Evolutionary conservation across 2,888 invertebrate species (phyloP).

Genomic region (Epinotia nisella): DNA sequence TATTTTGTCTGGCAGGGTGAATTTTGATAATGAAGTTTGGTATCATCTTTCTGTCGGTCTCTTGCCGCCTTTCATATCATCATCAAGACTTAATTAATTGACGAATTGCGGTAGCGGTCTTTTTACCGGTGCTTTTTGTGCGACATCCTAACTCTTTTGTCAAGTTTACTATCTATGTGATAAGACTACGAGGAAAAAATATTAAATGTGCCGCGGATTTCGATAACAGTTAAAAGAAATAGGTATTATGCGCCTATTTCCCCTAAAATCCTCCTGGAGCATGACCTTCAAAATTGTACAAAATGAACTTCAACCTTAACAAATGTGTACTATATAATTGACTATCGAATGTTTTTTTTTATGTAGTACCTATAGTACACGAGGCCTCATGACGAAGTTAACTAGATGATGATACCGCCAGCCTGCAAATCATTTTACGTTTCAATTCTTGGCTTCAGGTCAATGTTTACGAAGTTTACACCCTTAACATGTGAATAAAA

Average conservation of each 20-base stretch:
- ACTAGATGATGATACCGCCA: background rate
- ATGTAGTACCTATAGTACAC: too few relatives aligned
- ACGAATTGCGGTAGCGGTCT: conserved; percentile 41
- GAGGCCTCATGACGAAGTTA: too few relatives aligned
- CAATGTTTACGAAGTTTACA: too few relatives aligned
- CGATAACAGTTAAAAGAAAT: background rate
- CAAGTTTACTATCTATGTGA: conserved; percentile 18
- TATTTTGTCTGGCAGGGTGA: background rate
- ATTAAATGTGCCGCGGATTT: conserved; percentile 29
- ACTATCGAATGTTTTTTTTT: too few relatives aligned
- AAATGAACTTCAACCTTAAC: too few relatives aligned
- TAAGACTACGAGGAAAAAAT: background rate
- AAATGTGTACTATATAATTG: too few relatives aligned
- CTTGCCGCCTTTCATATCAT: conserved; percentile 41
- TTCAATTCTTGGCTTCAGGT: too few relatives aligned
- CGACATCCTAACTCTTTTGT: conserved; percentile 43
- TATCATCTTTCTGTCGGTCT: conserved; percentile 32
- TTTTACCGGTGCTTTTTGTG: conserved; percentile 34
- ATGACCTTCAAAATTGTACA: too few relatives aligned
- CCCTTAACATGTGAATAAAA: too few relatives aligned
- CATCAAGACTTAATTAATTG: conserved; percentile 43
- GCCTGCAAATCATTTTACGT: background rate
- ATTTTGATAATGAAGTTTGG: conserved; percentile 18
- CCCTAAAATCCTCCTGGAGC: too few relatives aligned
- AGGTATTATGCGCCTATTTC: background rate